Evolutionary conservation across 2,888 invertebrate species (phyloP).

Genomic region (Pristionchus exspectatus): DNA sequence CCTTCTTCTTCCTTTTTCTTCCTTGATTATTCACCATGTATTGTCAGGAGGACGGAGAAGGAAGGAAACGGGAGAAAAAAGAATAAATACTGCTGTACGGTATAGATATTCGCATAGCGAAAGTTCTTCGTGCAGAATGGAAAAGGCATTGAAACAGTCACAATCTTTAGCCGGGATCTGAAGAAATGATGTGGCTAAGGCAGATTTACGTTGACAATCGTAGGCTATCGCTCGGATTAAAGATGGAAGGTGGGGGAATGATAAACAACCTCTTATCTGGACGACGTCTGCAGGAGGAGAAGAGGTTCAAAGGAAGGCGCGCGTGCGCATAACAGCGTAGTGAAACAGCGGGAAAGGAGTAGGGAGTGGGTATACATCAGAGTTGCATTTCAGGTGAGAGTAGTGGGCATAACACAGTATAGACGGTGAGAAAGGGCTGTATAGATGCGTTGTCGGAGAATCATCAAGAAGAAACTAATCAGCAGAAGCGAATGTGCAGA

Average conservation of each 20-base stretch:
- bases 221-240: background rate
- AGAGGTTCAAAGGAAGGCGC: slow-evolving; percentile 15
- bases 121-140: background rate
- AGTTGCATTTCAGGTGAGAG: background rate
- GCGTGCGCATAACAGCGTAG: background rate
- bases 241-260: background rate
- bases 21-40: background rate
- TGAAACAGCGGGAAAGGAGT: background rate
- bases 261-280: background rate
- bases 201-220: background rate
- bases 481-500: too few species aligned
- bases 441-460: too few species aligned
- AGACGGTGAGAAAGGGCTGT: too few species aligned
- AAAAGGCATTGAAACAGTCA: background rate
- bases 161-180: background rate
- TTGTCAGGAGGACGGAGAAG: background rate
- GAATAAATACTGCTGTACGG: background rate
- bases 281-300: background rate
- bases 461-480: too few species aligned
- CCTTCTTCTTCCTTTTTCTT: background rate
- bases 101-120: background rate
- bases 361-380: background rate
- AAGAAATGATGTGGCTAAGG: too few species aligned
- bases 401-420: too few species aligned
- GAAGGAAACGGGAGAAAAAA: background rate